Percentiles rank a stretch among this genome's conserved stretches.
phyloP scores from a whole-genome alignment of 2,888 invertebrate species.

The Troglohyphantes excavatus region DNA sequence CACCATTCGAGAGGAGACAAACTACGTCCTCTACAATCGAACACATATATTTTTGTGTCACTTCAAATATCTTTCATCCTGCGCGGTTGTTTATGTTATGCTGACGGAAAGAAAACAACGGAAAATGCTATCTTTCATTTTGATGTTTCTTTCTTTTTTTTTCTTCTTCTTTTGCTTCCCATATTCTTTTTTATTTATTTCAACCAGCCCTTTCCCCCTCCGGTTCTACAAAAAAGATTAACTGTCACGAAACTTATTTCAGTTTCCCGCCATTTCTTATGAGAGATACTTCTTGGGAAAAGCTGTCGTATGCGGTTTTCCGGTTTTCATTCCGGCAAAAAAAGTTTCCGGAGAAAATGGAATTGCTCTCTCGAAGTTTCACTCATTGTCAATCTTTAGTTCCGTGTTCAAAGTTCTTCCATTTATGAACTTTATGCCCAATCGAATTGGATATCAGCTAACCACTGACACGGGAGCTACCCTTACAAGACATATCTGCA shows the following conservation, averaged over 20 bases:
- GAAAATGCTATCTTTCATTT: conserved; percentile 5
- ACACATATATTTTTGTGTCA: neutral
- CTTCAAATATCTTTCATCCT: conserved; percentile 1
- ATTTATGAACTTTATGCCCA: neutral
- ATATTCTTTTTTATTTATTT: too few relatives aligned
- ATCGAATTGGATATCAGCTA: neutral
- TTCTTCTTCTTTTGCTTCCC: neutral
- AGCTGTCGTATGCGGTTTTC: conserved; percentile 9
- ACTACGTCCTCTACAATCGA: neutral
- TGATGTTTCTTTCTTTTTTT: neutral
- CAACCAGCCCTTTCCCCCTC: neutral
- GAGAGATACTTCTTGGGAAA: conserved; percentile 1
- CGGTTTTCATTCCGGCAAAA: conserved; percentile 4
- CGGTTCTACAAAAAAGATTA: neutral
- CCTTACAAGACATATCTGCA: too few relatives aligned
- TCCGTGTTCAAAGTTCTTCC: neutral
- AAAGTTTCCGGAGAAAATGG: neutral
- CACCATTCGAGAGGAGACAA: too few relatives aligned
- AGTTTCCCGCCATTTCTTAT: neutral
- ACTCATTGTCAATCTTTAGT: neutral
- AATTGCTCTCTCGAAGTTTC: neutral
- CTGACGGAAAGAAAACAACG: neutral
- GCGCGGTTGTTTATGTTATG: conserved; percentile 9
- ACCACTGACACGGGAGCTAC: neutral
- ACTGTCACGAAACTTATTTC: neutral